Evolutionary conservation across 2,888 invertebrate genomes (phyloP).

Genomic region (Euplexia lucipara): DNA sequence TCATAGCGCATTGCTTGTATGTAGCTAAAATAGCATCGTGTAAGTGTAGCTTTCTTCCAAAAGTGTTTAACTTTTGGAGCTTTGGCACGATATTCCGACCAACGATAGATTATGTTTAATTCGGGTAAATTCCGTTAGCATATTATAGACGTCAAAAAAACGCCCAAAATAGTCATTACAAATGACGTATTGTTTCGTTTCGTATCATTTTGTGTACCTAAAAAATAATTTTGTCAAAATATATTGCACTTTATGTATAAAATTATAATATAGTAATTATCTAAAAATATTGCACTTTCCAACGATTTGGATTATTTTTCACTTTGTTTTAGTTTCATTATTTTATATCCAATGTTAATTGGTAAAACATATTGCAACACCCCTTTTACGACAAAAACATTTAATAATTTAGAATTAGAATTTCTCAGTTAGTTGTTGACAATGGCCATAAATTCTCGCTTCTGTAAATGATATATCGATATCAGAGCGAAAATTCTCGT

Average conservation of each 20-base stretch:
- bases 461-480: conserved; percentile 10
- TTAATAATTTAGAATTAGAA: too few species aligned
- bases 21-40: conserved; percentile 21
- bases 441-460: conserved; percentile 17
- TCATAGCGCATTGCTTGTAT: background rate
- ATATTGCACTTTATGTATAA: conserved; percentile 50
- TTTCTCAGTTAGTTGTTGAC: background rate
- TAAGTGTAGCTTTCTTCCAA: conserved; percentile 14
- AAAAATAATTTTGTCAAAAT: conserved; percentile 33
- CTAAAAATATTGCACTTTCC: conserved; percentile 62
- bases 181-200: conserved; percentile 10
- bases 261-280: conserved; percentile 2
- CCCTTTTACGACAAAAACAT: background rate
- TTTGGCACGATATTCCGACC: conserved; percentile 25
- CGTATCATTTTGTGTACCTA: conserved; percentile 4
- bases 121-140: background rate
- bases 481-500: too few species aligned
- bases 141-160: conserved; percentile 23
- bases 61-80: conserved; percentile 16
- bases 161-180: background rate
- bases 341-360: background rate
- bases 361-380: background rate
- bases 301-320: conserved; percentile 23
- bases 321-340: conserved; percentile 37
- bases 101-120: conserved; percentile 3